Base-by-base conservation (phyloP, 2,797 vertebrate species). In the Morus bassanus region DNA sequence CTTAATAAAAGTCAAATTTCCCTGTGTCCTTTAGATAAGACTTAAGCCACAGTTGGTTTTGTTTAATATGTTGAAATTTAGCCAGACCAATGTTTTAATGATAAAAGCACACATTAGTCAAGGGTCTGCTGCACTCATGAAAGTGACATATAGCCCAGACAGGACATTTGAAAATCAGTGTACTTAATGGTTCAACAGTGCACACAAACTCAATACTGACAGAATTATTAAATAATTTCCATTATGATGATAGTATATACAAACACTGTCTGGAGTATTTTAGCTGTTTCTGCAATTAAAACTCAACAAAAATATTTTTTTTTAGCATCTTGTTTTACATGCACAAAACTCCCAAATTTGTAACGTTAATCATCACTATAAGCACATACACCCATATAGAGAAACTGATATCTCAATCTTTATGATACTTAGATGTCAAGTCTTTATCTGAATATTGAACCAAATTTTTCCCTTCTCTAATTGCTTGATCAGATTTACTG, bases 1-100 rank as follows among this genome's bases (percentile, higher is more conserved):
- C 15, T 85, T 92, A 86, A 91, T 88, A 70, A 89, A 95, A 95
- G 33, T 92, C 23, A 84, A 39, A 10, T 64, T 89, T 95, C 18
- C 56, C 59, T 64, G 27, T 53, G 24, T 93, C 18, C 39, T 81
- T 91, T 70, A 89, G 57, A 70, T 92, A 92, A 92, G 39, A 77
- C 31, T 93, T 88, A 78, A 82, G n/a, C 33, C 50, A 73, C n/a
- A 53, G 23, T 68, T 92, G 25, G 18, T 89, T 95, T 92, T 91
- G 12, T 75, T 95, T 90, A 70, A 59, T 64, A 60, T 63, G 39
- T 91, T 95, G 79, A 94, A 93, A 59, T 88, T 85, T 69, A 88
- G 33, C 39, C 65, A 92, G 69, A 45, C 28, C 41, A 54, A 50
- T 73, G 14, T 69, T 96, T 95, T 82, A 59, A 50, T 56, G 33